Conservation (phyloP, 2,113 vertebrate genomes). For the Lutjanus erythropterus region DNA sequence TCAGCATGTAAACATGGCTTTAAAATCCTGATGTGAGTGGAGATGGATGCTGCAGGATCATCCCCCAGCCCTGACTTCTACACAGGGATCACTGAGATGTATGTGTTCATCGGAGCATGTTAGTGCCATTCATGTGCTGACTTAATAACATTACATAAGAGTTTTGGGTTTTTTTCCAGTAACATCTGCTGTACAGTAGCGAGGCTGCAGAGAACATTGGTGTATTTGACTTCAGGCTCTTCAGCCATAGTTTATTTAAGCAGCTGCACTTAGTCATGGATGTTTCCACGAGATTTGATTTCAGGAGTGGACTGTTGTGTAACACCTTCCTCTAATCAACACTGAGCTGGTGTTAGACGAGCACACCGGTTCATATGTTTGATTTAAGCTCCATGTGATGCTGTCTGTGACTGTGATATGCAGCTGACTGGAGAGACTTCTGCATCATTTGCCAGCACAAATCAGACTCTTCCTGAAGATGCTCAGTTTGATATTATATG, state of each 20-base stretch:
- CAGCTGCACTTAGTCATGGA: not conserved
- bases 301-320: not conserved
- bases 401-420: not conserved
- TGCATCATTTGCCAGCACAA: too few species aligned
- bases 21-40: not conserved
- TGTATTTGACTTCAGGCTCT: not conserved
- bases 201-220: slow-evolving; percentile 1
- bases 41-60: not conserved
- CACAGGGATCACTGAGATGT: slow-evolving; percentile 11
- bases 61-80: not conserved
- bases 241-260: not conserved
- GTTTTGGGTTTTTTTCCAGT: not conserved
- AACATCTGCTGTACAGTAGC: slow-evolving; percentile 21
- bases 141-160: slow-evolving; percentile 53
- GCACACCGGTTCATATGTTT: not conserved
- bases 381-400: not conserved
- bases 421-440: not conserved
- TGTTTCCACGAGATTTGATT: not conserved
- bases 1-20: not conserved
- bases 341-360: not conserved
- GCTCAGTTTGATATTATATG: too few species aligned
- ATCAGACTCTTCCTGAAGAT: too few species aligned
- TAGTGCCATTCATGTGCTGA: slow-evolving; percentile 13
- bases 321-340: not conserved
- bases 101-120: not conserved